Conservation (phyloP, 2,888 invertebrate genomes). For the Leptinotarsa rubiginosa region DNA sequence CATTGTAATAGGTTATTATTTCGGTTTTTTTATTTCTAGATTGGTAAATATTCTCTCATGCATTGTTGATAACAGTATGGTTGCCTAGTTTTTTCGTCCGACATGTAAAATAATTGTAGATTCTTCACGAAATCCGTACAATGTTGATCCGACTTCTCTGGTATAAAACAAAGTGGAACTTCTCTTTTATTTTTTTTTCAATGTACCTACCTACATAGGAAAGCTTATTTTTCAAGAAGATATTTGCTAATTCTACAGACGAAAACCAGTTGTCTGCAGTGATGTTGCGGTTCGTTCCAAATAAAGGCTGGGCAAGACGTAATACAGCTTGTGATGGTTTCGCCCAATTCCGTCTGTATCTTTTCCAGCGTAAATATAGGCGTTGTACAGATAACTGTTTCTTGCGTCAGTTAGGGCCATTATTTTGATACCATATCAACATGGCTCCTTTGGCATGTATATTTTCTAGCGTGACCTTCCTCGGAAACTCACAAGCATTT, state of each 20-base stretch:
- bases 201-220: conserved; percentile 50
- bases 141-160: conserved; percentile 29
- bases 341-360: conserved; percentile 50
- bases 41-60: not conserved
- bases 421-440: conserved; percentile 57
- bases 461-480: conserved; percentile 52
- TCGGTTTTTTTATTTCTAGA: not conserved
- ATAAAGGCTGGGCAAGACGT: conserved; percentile 41
- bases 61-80: not conserved
- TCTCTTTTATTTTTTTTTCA: conserved; percentile 52
- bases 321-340: conserved; percentile 36
- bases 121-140: conserved; percentile 47
- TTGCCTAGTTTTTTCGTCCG: not conserved
- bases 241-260: conserved; percentile 38
- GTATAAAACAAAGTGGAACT: conserved; percentile 50
- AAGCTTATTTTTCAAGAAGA: conserved; percentile 39
- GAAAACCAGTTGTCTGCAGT: conserved; percentile 51
- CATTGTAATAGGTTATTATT: not conserved
- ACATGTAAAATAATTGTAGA: conserved; percentile 26
- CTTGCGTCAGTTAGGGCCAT: conserved; percentile 53
- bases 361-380: conserved; percentile 54
- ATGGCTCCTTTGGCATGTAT: conserved; percentile 57
- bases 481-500: conserved; percentile 53
- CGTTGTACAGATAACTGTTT: conserved; percentile 49
- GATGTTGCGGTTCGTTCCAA: conserved; percentile 47